Percentiles rank a stretch among this genome's conserved stretches.
phyloP scores from a whole-genome alignment of 1,140 invertebrate species.

The Danaus plexippus region DNA sequence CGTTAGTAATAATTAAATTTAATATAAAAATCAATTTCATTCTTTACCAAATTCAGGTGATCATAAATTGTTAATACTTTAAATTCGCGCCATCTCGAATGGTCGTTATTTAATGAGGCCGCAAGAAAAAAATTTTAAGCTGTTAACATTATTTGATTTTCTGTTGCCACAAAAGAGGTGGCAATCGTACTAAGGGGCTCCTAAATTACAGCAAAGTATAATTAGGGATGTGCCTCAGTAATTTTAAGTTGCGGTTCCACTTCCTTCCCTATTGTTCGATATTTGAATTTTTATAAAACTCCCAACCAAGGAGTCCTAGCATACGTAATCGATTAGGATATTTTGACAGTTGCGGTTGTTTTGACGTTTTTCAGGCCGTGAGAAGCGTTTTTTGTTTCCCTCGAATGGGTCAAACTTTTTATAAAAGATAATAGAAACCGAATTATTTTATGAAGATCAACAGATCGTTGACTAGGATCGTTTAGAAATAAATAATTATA shows the following conservation, averaged over 20 bases:
- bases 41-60: no score
- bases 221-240: slow-evolving; percentile 55
- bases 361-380: slow-evolving; percentile 28
- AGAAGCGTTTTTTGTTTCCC: slow-evolving; percentile 18
- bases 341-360: slow-evolving; percentile 65
- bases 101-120: slow-evolving; percentile 40
- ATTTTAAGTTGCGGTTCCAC: slow-evolving; percentile 55
- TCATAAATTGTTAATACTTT: slow-evolving; percentile 11
- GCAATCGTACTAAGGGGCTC: slow-evolving; percentile 35
- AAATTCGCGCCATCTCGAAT: slow-evolving; percentile 31
- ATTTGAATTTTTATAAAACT: slow-evolving; percentile 24
- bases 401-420: slow-evolving; percentile 17
- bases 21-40: no score
- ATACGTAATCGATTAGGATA: slow-evolving; percentile 58
- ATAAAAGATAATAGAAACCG: no score
- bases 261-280: slow-evolving; percentile 61
- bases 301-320: slow-evolving; percentile 26
- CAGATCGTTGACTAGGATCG: no score
- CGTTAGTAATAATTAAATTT: no score
- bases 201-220: slow-evolving; percentile 64
- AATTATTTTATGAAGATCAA: no score
- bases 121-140: slow-evolving; percentile 37
- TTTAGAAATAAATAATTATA: no score
- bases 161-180: slow-evolving; percentile 46
- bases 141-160: slow-evolving; percentile 56